Percentiles rank a stretch among this genome's conserved stretches.
Evolutionary conservation across 1,140 invertebrate genomes (phyloP).

Genomic region (Eumeta japonica): DNA sequence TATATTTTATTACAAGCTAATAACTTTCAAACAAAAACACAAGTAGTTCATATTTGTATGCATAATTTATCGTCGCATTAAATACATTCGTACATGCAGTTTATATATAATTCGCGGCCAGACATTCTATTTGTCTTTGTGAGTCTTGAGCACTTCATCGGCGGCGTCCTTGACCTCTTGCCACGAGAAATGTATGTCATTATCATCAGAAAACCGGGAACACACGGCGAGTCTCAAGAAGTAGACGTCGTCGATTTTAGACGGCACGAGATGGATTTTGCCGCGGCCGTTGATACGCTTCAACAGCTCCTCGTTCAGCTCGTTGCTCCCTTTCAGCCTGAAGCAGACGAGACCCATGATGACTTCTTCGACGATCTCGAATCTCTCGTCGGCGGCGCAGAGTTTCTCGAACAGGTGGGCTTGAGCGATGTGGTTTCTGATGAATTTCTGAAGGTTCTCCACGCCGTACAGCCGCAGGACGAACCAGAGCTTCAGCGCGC

Average conservation of each 20-base stretch:
- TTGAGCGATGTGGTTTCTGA: constrained; percentile 73
- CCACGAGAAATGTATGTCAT: constrained; percentile 86
- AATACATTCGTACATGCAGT: too few species aligned
- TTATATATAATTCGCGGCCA: too few species aligned
- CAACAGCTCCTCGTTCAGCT: constrained; percentile 78
- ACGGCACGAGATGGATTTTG: constrained; percentile 92
- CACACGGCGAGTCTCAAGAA: constrained; percentile 92
- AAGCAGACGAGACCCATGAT: constrained; percentile 93
- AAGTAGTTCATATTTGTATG: too few species aligned
- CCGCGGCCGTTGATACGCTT: constrained; percentile 88
- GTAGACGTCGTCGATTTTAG: constrained; percentile 79
- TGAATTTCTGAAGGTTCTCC: constrained; percentile 84
- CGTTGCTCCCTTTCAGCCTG: constrained; percentile 83
- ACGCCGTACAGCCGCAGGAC: constrained; percentile 88
- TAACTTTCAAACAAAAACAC: too few species aligned
- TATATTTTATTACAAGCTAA: too few species aligned
- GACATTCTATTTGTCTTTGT: too few species aligned
- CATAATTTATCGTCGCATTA: too few species aligned
- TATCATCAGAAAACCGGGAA: constrained; percentile 76
- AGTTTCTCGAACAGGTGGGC: constrained; percentile 83
- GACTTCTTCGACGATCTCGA: constrained; percentile 86
- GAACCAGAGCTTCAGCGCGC: constrained; percentile 96
- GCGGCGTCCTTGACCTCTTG: constrained; percentile 77
- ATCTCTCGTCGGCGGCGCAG: constrained; percentile 68
- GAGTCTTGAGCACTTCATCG: constrained; percentile 61